phyloP scores from a whole-genome alignment of 2,888 invertebrate species.

The Linnaemya tessellans region DNA sequence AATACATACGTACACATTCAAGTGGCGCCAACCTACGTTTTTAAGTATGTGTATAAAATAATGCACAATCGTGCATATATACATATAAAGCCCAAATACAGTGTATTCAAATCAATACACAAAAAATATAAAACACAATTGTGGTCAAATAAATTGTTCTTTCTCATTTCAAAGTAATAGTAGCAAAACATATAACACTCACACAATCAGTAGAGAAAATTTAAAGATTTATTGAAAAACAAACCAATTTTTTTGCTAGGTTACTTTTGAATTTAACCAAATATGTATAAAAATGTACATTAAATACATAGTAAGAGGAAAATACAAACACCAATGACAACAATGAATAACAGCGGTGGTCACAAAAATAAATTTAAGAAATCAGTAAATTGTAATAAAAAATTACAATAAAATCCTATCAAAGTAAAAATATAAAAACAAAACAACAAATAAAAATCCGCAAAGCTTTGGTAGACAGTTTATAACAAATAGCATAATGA shows the following conservation, averaged over 20 bases:
- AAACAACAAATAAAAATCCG: slow-evolving; percentile 37
- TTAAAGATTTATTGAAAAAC: not conserved
- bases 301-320: slow-evolving; percentile 19
- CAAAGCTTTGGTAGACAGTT: slow-evolving; percentile 58
- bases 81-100: not conserved
- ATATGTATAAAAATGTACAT: slow-evolving; percentile 60
- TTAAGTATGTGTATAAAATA: no score
- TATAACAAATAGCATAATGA: slow-evolving; percentile 38
- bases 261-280: slow-evolving; percentile 59
- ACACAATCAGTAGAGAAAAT: not conserved
- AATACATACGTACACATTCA: not conserved
- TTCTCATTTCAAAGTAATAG: slow-evolving; percentile 42
- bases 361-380: slow-evolving; percentile 57
- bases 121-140: slow-evolving; percentile 32
- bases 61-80: not conserved
- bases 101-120: not conserved
- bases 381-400: slow-evolving; percentile 61
- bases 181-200: slow-evolving; percentile 10
- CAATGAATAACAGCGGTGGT: slow-evolving; percentile 33
- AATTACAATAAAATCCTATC: slow-evolving; percentile 64
- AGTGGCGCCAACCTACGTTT: slow-evolving; percentile 18
- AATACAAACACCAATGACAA: slow-evolving; percentile 42
- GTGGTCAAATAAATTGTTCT: slow-evolving; percentile 55
- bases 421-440: slow-evolving; percentile 46
- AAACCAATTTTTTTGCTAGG: slow-evolving; percentile 51